Evolutionary conservation across 1,140 invertebrate genomes (phyloP).

Genomic region (Cotesia chilonis): DNA sequence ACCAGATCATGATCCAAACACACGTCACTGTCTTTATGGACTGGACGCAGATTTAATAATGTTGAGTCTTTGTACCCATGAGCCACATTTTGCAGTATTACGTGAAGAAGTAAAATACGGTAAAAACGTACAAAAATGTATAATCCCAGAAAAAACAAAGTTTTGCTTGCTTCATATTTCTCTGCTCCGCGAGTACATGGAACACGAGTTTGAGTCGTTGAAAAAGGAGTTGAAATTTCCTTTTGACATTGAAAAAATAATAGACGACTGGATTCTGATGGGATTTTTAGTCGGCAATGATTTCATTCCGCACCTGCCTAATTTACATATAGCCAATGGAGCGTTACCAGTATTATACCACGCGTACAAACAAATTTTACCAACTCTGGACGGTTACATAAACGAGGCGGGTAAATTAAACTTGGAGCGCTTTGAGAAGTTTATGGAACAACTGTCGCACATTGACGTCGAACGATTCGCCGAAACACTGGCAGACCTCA

Average conservation of each 20-base stretch:
- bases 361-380: slow-evolving; percentile 88
- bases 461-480: slow-evolving; percentile 87
- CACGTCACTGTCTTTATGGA: slow-evolving; percentile 93
- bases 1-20: slow-evolving; percentile 86
- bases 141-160: slow-evolving; percentile 85
- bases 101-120: slow-evolving; percentile 90
- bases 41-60: slow-evolving; percentile 97
- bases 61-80: slow-evolving; percentile 91
- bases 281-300: slow-evolving; percentile 97
- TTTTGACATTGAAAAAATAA: slow-evolving; percentile 84
- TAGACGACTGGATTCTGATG: slow-evolving; percentile 88
- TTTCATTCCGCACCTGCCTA: slow-evolving; percentile 94
- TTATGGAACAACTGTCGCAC: slow-evolving; percentile 79
- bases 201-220: slow-evolving; percentile 86
- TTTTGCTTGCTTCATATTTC: slow-evolving; percentile 94
- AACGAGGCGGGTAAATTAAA: slow-evolving; percentile 90
- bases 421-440: slow-evolving; percentile 85
- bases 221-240: slow-evolving; percentile 73
- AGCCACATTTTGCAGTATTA: slow-evolving; percentile 91
- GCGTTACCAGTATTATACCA: slow-evolving; percentile 87
- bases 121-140: slow-evolving; percentile 67
- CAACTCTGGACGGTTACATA: slow-evolving; percentile 90
- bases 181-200: slow-evolving; percentile 90
- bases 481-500: slow-evolving; percentile 84
- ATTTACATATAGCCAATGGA: slow-evolving; percentile 91